Evolutionary conservation across 2,113 vertebrate genomes (phyloP).

Genomic region (Micromys minutus): DNA sequence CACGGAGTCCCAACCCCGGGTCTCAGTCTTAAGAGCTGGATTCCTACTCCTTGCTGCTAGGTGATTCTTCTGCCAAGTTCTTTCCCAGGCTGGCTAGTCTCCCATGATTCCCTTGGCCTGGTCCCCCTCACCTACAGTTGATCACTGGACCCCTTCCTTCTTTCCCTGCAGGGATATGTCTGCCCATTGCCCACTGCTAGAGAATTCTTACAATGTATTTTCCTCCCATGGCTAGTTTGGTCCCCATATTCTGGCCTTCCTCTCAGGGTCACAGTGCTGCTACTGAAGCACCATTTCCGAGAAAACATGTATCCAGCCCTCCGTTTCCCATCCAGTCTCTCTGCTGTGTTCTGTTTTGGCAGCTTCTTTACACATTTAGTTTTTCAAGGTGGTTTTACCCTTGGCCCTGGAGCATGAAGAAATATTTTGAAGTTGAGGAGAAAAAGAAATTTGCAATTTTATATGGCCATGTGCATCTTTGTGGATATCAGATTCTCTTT

Average conservation of each 20-base stretch:
- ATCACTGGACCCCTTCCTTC: not conserved
- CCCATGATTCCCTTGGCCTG: not conserved
- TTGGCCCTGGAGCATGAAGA: not conserved
- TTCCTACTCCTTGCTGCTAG: not conserved
- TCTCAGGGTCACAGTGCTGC: not conserved
- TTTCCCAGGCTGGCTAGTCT: slow-evolving; percentile 22
- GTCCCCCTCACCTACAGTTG: not conserved
- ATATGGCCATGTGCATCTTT: not conserved
- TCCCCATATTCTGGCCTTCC: not conserved
- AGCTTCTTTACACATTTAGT: not conserved
- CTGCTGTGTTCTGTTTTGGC: not conserved
- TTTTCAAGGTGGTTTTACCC: slow-evolving; percentile 20
- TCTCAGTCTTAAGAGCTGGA: not conserved
- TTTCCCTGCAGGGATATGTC: not conserved
- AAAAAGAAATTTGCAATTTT: not conserved
- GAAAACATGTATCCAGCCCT: not conserved
- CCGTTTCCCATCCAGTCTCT: not conserved
- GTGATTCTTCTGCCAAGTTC: not conserved
- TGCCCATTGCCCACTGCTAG: not conserved
- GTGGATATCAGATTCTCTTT: not conserved
- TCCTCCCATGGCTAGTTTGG: not conserved
- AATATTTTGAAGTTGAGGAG: not conserved
- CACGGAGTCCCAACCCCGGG: not conserved
- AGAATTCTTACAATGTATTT: not conserved
- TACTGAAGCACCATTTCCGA: not conserved